Percentiles rank a stretch among this genome's conserved stretches.
These are phyloP conservation scores for Euura lappo DNA, from an alignment of 1,140 invertebrate genomes.

Conservation along the genomic window DNA sequence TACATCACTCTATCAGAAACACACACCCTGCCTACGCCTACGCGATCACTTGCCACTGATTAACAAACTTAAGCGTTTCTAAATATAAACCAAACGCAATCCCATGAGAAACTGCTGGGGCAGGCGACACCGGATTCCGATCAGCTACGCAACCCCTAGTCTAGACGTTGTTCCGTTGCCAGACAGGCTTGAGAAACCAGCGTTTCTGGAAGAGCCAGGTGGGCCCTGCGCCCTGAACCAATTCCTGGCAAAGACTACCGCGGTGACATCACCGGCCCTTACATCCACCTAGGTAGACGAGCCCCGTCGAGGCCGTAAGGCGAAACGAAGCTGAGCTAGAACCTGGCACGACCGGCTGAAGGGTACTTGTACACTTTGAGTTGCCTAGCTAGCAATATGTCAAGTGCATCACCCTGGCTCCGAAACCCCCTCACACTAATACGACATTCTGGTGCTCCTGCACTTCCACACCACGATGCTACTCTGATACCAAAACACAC, in stretches of 20 bases:
- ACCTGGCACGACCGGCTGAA: constrained; percentile 28
- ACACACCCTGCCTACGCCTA: no score
- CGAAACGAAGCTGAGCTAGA: constrained; percentile 11
- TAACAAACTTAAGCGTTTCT: constrained; percentile 1
- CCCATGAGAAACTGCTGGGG: constrained; percentile 36
- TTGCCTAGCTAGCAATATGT: constrained; percentile 58
- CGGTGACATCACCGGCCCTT: background rate
- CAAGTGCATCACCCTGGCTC: constrained; percentile 40
- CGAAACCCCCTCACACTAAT: background rate
- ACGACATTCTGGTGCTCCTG: background rate
- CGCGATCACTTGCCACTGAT: constrained; percentile 21
- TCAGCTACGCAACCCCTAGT: no score
- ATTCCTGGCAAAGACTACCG: constrained; percentile 9
- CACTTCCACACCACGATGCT: no score
- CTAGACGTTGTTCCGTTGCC: no score
- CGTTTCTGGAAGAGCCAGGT: no score
- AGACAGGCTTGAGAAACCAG: no score
- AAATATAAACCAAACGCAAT: constrained; percentile 23
- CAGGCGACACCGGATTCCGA: constrained; percentile 21
- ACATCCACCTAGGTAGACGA: background rate
- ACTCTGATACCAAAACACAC: no score
- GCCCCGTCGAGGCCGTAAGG: background rate
- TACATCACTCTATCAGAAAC: no score
- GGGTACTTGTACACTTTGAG: constrained; percentile 44
- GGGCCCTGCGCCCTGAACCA: background rate